Evolutionary conservation across 1,140 invertebrate genomes (phyloP).

Genomic region (Argopecten irradians): DNA sequence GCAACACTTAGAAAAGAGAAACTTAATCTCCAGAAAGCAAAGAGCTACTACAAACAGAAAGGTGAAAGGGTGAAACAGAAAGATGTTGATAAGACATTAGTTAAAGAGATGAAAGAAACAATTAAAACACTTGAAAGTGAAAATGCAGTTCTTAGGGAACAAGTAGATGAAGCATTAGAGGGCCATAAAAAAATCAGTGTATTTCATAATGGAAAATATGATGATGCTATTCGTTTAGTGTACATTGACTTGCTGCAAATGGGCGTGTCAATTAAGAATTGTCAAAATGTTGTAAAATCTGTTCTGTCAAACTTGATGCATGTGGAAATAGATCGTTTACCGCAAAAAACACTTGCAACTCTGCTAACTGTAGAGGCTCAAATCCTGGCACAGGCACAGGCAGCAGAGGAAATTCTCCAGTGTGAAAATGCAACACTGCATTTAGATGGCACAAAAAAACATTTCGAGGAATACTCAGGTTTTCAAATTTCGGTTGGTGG

Average conservation of each 20-base stretch:
- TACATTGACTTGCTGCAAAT: neutral
- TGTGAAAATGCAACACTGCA: too few relatives aligned
- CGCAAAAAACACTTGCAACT: neutral
- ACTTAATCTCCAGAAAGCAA: neutral
- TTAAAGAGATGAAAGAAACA: neutral
- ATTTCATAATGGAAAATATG: neutral
- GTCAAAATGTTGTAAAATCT: neutral
- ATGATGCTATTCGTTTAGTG: neutral
- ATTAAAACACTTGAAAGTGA: neutral
- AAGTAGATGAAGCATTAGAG: neutral
- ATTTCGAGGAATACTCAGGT: too few relatives aligned
- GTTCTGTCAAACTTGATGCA: conserved; percentile 12
- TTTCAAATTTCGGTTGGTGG: too few relatives aligned
- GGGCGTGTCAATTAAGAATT: neutral
- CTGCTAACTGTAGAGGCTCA: neutral
- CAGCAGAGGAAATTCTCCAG: neutral
- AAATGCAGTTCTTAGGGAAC: neutral
- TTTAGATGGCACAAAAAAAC: too few relatives aligned
- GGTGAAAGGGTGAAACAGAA: neutral
- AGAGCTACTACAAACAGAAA: neutral
- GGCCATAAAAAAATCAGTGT: neutral
- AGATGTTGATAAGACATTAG: neutral
- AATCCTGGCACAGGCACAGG: conserved; percentile 19
- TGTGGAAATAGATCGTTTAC: neutral
- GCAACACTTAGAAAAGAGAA: too few relatives aligned